Base-by-base conservation (phyloP, 2,888 invertebrate species). In the Spilarctia lutea region DNA sequence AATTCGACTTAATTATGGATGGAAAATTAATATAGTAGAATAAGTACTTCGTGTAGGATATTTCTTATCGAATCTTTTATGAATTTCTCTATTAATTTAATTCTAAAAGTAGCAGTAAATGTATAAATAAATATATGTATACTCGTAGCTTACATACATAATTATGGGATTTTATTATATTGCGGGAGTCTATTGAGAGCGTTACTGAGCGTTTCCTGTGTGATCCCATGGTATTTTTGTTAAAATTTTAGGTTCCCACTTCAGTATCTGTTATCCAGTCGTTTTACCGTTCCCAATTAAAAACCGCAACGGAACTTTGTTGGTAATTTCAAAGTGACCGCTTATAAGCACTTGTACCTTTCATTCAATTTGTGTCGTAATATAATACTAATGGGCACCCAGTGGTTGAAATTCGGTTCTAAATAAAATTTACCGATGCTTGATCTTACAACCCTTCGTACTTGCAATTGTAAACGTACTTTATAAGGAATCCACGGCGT, bases 211-310 rank as follows among this genome's bases (percentile, higher is more conserved):
- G n/a, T n/a, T n/a, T 33, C 33, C 33, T 4, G 4, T 33, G 33
- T 3, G 33, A 4, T 33, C 33, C 33, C 33, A 33, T 33, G 33
- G 2, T 33, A 3, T 33, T 33, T 33, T 33, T 2, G 33, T 33
- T 3, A 33, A 33, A 33, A 33, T 3, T 81, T 84, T 78, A 73
- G 68, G 84, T 83, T 76, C 68, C 69, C 77, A 74, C 56, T 79
- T 81, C 65, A 71, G 67, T 66, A 76, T 75, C 67, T 79, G 63
- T 73, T 68, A 75, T 71, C 24, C 71, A 16, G 3, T 16, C 60
- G 33, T 68, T 70, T 72, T 68, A 66, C 35, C 39, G 60, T 68
- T 71, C 66, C 0, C 8, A 35, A 39, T 67, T 60, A 6, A 27
- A 60, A 13, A 60, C 16, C 27, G 56, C 56, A n/a, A 60, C 27